phyloP scores from a whole-genome alignment of 2,797 vertebrate genomes.

The Nyctibius grandis region DNA sequence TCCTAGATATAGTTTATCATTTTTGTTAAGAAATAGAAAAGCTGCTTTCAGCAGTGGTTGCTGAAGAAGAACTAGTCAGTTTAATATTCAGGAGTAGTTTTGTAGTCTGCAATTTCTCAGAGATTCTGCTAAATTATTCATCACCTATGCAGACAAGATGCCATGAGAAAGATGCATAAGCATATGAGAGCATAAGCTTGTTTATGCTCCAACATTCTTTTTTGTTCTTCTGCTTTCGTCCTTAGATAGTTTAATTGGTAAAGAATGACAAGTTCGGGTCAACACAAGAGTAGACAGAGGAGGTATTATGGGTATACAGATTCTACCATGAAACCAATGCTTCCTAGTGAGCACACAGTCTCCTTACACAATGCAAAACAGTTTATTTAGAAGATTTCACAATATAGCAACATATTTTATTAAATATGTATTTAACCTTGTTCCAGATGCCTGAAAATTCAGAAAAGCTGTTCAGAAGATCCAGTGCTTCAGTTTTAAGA shows the following conservation, averaged over 20 bases:
- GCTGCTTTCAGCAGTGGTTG: background rate
- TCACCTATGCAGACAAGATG: background rate
- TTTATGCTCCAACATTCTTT: background rate
- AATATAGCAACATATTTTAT: background rate
- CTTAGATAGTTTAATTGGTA: background rate
- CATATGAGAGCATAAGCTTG: background rate
- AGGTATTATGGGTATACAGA: background rate
- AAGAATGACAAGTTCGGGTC: background rate
- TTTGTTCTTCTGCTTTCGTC: background rate
- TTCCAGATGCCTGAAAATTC: constrained; percentile 82
- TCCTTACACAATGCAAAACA: background rate
- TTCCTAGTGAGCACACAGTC: background rate
- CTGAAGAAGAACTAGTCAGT: background rate
- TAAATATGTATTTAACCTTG: constrained; percentile 68
- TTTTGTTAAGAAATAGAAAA: background rate
- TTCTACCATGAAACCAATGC: background rate
- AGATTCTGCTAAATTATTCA: background rate
- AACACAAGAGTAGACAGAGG: background rate
- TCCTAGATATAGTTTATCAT: background rate
- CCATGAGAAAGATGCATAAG: background rate
- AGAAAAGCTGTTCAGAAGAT: constrained; percentile 73
- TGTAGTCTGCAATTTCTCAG: background rate
- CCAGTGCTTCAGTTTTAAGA: constrained; percentile 64
- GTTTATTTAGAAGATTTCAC: background rate
- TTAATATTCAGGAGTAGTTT: background rate